Conservation (phyloP, 2,797 vertebrate genomes). For the Orientallactaga sibirica region DNA sequence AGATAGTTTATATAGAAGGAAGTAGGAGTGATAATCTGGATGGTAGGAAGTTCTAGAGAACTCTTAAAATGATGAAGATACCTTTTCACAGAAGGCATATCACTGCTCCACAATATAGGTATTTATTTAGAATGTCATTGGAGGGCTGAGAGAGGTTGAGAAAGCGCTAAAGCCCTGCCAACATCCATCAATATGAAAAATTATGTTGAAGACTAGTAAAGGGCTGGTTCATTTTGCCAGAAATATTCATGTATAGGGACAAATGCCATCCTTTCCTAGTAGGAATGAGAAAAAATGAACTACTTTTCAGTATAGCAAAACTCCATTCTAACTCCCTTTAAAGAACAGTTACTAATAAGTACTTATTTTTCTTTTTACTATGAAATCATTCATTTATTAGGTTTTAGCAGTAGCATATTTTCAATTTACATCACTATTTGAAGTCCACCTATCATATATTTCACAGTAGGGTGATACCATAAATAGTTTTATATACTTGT, state of each 20-base stretch:
- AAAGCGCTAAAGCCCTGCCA: constrained; percentile 1
- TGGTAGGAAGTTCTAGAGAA: neutral
- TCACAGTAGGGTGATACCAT: neutral
- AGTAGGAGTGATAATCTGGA: neutral
- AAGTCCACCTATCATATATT: constrained; percentile 16
- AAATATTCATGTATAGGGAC: neutral
- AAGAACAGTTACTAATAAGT: constrained; percentile 7
- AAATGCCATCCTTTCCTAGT: neutral
- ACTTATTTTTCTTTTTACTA: neutral
- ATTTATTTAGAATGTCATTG: constrained; percentile 21
- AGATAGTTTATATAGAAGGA: neutral
- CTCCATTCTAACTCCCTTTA: neutral
- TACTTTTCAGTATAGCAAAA: constrained; percentile 28
- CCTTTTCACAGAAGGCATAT: constrained; percentile 9
- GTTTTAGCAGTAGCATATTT: constrained; percentile 43
- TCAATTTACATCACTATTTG: constrained; percentile 49
- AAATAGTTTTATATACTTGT: constrained; percentile 4
- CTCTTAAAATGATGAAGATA: neutral
- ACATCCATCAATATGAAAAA: neutral
- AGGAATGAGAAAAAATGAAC: constrained; percentile 18
- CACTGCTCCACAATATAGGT: neutral
- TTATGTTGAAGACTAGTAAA: constrained; percentile 22
- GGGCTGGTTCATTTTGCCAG: neutral
- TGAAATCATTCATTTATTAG: neutral
- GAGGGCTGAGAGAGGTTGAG: neutral